Conservation (phyloP, 2,113 vertebrate species). For the Hiodon tergisus region DNA sequence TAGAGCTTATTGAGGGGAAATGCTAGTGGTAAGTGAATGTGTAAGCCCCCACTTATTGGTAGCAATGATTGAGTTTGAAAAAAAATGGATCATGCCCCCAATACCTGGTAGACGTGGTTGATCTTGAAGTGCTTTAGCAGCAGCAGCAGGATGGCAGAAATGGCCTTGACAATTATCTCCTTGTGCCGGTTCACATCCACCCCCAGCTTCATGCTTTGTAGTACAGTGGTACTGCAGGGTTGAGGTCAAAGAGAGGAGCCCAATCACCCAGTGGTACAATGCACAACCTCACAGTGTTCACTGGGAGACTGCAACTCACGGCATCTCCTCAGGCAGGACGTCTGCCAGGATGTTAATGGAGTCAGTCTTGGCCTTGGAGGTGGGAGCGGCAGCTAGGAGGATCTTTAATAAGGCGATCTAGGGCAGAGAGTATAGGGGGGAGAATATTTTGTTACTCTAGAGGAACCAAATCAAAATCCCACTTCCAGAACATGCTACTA, state of each 20-base stretch:
- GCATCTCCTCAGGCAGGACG: conserved; percentile 95
- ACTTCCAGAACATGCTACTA: not conserved
- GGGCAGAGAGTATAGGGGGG: not conserved
- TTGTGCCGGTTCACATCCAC: conserved; percentile 97
- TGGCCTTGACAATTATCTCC: conserved; percentile 96
- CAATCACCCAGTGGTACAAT: not conserved
- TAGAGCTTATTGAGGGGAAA: not conserved
- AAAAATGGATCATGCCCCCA: not conserved
- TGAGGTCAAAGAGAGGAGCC: not conserved
- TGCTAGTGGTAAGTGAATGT: not conserved
- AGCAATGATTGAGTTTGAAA: not conserved
- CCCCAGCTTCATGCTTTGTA: conserved; percentile 97
- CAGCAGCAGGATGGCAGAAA: conserved; percentile 88
- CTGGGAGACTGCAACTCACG: conserved; percentile 66
- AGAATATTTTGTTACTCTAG: not conserved
- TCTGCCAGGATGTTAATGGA: conserved; percentile 98
- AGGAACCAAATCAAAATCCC: not conserved
- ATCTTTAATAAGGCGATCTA: conserved; percentile 97
- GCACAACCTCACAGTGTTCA: not conserved
- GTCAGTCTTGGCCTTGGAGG: conserved; percentile 97
- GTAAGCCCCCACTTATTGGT: not conserved
- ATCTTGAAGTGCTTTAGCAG: conserved; percentile 96
- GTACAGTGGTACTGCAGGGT: conserved; percentile 78
- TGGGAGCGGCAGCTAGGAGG: conserved; percentile 90
- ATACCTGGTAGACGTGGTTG: conserved; percentile 94